A percentile compares a stretch with the other conserved stretches of the same genome.
phyloP scores from a whole-genome alignment of 2,113 vertebrate genomes.

The Zapus hudsonius region DNA sequence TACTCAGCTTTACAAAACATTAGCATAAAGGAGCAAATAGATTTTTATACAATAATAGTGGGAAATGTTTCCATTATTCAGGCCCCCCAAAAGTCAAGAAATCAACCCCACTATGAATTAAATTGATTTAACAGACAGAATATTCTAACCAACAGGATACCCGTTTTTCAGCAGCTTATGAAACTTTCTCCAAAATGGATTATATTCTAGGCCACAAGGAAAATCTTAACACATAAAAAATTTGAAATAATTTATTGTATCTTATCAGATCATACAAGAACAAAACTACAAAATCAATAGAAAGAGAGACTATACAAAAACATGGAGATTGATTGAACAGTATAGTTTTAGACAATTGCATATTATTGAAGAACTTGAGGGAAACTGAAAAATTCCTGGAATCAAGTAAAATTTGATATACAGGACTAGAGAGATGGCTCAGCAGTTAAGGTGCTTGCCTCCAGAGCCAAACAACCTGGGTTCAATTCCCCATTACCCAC shows the following conservation, averaged over 20 bases:
- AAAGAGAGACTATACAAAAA: background rate
- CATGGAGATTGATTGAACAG: background rate
- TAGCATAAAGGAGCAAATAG: background rate
- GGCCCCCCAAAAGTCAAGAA: no score
- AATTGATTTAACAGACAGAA: background rate
- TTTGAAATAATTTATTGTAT: background rate
- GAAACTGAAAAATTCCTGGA: background rate
- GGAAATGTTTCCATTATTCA: background rate
- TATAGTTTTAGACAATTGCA: background rate
- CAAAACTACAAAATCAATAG: background rate
- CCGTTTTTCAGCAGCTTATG: background rate
- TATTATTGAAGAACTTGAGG: background rate
- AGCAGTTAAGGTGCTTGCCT: no score
- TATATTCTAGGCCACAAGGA: background rate
- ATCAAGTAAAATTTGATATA: background rate
- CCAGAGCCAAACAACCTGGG: no score
- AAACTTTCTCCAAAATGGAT: background rate
- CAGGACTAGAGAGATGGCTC: no score
- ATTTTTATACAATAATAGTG: background rate
- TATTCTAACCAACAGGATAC: background rate
- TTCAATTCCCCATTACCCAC: no score
- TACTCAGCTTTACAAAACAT: background rate
- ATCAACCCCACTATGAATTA: background rate
- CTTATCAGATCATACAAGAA: background rate
- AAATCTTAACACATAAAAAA: background rate